Base-by-base conservation (phyloP, 2,797 vertebrate species). In the Enteromius fasciolatus region DNA sequence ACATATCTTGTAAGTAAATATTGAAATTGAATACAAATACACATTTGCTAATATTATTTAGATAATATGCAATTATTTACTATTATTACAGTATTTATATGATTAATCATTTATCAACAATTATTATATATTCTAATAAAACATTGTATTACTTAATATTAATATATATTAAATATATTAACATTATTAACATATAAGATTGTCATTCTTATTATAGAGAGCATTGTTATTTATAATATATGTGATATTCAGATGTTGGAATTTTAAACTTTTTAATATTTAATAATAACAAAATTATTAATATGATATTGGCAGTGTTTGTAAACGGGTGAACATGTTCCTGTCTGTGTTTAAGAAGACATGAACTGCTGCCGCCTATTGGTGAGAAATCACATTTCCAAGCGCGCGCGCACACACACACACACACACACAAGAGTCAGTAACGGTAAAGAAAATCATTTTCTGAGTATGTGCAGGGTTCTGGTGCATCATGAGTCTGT, bases 351-450 rank as follows among this genome's bases (percentile, higher is more conserved):
- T 31, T 14, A 28, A 76, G 46, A 4, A 59, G 50, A 28, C 15
- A 64, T 33, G 31, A 85, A 82, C 54, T 87, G 77, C 82, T 86
- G 88, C 89, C 89, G 73, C 86, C 88, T 76, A 72, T 79, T 85
- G 89, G 89, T 81, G 72, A 75, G 46, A 80, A 52, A 78, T 54
- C 17, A 66, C 39, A 41, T 9, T n/a, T 20, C 5, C 57, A 28
- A 33, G 7, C 3, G 18, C 12, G 1, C 59, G 0, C 14, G 0
- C 15, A 0, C 33, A 4, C 31, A 3, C 18, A 10, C 59, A 1
- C 14, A 0, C 15, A 0, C 33, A 4, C 31, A 3, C 18, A 10
- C 63, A n/a, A n/a, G 33, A 39, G 64, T 11, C 64, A n/a, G 20
- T 23, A 14, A 67, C 8, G 15, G n/a, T 50, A 18, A 50, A 31